Evolutionary conservation across 53 echinoderm and acorn worm genomes (phyloP).

Genomic region (Zoroaster sp.): DNA sequence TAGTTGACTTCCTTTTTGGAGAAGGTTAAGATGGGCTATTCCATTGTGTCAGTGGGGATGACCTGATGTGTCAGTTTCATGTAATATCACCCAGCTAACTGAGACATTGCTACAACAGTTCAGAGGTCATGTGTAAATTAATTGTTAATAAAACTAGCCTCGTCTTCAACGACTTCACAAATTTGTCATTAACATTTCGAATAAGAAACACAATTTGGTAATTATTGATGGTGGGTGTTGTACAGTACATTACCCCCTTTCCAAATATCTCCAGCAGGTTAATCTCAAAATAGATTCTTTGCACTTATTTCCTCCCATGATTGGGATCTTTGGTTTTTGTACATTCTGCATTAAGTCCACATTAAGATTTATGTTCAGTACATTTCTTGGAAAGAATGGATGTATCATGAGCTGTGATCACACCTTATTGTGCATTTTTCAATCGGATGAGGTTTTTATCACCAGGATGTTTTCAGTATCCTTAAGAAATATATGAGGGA

Average conservation of each 20-base stretch:
- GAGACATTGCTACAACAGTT: neutral
- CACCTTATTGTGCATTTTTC: too few relatives aligned
- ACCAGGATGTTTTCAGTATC: neutral
- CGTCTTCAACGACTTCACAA: too few relatives aligned
- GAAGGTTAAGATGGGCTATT: neutral
- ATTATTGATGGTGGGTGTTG: neutral
- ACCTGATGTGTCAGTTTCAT: neutral
- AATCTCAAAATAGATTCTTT: neutral
- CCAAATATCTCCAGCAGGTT: neutral
- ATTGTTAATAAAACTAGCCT: too few relatives aligned
- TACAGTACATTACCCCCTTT: neutral
- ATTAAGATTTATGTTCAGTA: too few relatives aligned
- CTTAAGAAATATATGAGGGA: neutral
- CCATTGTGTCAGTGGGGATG: constrained; percentile 1
- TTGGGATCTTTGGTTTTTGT: too few relatives aligned
- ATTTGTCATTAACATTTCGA: too few relatives aligned
- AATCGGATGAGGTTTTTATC: too few relatives aligned
- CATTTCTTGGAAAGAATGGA: too few relatives aligned
- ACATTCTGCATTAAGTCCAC: too few relatives aligned
- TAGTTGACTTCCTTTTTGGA: constrained; percentile 25
- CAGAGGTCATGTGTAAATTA: neutral
- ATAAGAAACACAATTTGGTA: neutral
- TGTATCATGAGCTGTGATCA: too few relatives aligned
- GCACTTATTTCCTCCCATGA: neutral
- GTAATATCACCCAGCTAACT: neutral